Percentiles rank a stretch among this genome's conserved stretches.
Conservation (phyloP, 2,113 vertebrate species). For the Mus pahari region DNA sequence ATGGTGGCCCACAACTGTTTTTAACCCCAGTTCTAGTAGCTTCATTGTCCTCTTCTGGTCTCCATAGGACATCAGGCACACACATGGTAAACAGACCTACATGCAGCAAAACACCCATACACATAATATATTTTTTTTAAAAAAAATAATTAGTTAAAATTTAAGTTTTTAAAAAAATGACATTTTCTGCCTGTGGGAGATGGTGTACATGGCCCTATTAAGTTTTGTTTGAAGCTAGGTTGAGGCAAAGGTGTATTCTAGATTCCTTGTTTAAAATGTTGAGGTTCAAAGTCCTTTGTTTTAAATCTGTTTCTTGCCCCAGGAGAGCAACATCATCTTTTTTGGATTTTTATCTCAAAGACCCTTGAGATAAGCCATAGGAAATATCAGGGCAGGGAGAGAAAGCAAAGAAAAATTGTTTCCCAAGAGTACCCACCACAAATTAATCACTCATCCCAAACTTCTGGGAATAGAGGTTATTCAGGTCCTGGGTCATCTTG, state of each 20-base stretch:
- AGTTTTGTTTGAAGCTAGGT: neutral
- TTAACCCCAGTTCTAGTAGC: neutral
- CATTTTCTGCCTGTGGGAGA: neutral
- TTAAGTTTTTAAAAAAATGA: neutral
- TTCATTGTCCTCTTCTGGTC: neutral
- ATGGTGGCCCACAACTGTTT: neutral
- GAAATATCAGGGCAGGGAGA: neutral
- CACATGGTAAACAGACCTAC: neutral
- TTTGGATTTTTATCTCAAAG: neutral
- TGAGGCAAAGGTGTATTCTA: neutral
- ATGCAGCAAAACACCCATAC: neutral
- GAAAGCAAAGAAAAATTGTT: neutral
- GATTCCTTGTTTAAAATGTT: constrained; percentile 36
- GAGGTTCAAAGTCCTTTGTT: neutral
- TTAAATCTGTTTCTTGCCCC: neutral
- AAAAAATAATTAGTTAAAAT: neutral
- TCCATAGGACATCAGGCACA: neutral
- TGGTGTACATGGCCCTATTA: neutral
- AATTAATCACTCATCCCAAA: neutral
- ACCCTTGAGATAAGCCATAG: neutral
- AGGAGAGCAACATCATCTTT: neutral
- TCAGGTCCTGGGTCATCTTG: neutral
- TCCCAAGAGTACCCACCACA: neutral
- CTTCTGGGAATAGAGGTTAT: too few species aligned
- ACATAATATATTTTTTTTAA: neutral